Evolutionary conservation across 2,888 invertebrate genomes (phyloP).

Genomic region (Oxystoma pomonae): DNA sequence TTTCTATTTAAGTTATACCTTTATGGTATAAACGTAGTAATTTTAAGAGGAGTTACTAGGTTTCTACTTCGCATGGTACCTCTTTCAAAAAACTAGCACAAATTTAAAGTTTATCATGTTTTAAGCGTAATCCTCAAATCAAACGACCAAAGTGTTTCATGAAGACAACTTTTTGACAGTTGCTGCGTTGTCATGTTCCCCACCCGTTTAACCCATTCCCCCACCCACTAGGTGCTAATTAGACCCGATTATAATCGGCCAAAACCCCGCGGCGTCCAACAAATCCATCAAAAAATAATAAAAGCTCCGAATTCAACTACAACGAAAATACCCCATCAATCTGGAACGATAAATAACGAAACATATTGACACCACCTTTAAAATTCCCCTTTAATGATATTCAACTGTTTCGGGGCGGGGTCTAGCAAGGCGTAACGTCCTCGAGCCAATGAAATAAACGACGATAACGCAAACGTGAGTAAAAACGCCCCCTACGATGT

Average conservation of each 20-base stretch:
- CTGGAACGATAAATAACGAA: not conserved
- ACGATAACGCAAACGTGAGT: constrained; percentile 21
- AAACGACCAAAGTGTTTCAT: too few species aligned
- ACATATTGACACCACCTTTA: constrained; percentile 44
- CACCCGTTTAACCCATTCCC: not conserved
- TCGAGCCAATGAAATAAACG: constrained; percentile 33
- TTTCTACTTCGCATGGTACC: too few species aligned
- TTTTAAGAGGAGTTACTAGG: too few species aligned
- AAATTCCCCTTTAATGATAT: constrained; percentile 40
- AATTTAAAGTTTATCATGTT: too few species aligned
- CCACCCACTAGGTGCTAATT: not conserved
- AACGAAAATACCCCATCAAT: not conserved
- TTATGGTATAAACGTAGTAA: too few species aligned
- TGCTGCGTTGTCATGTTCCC: too few species aligned
- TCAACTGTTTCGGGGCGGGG: constrained; percentile 33
- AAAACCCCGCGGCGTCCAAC: not conserved
- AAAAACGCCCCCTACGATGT: constrained; percentile 31
- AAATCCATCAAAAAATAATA: not conserved
- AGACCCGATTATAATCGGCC: not conserved
- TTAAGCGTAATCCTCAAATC: too few species aligned
- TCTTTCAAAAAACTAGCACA: too few species aligned
- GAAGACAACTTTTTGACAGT: too few species aligned
- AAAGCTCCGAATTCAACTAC: not conserved
- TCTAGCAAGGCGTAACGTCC: constrained; percentile 31
- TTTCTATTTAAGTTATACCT: too few species aligned